A percentile compares a stretch with the other conserved stretches of the same genome.
Evolutionary conservation across 2,888 invertebrate genomes (phyloP).

Genomic region (Diadromus collaris): DNA sequence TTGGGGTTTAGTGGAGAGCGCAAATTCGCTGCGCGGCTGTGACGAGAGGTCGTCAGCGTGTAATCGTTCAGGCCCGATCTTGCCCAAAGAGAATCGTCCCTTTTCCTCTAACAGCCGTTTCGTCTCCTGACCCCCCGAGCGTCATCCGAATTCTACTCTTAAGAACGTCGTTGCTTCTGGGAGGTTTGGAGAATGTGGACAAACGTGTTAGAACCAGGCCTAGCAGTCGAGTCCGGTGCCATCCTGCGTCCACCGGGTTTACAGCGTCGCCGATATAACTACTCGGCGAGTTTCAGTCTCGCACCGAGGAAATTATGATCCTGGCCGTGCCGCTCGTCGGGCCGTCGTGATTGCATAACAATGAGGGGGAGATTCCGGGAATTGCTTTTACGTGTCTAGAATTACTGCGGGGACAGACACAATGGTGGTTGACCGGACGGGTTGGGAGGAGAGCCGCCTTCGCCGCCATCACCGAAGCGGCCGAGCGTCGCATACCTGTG

Average conservation of each 20-base stretch:
- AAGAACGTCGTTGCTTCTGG: not conserved
- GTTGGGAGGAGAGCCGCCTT: slow-evolving; percentile 47
- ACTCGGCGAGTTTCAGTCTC: slow-evolving; percentile 44
- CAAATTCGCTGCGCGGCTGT: slow-evolving; percentile 49
- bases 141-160: not conserved
- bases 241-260: not conserved
- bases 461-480: slow-evolving; percentile 18
- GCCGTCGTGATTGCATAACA: slow-evolving; percentile 77
- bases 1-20: slow-evolving; percentile 70
- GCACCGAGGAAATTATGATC: slow-evolving; percentile 75
- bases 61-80: not conserved
- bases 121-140: not conserved
- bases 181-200: slow-evolving; percentile 22
- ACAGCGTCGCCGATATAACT: slow-evolving; percentile 45
- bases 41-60: slow-evolving; percentile 10
- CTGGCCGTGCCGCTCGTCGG: slow-evolving; percentile 67
- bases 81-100: slow-evolving; percentile 11
- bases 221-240: not conserved
- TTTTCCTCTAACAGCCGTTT: not conserved
- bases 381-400: slow-evolving; percentile 79
- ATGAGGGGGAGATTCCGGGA: slow-evolving; percentile 78
- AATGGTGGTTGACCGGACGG: slow-evolving; percentile 68
- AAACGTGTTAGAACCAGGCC: too few species aligned
- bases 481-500: slow-evolving; percentile 68
- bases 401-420: slow-evolving; percentile 75